These are phyloP conservation scores for Calcarius lapponicus DNA, from an alignment of 2,797 vertebrate species.

Conservation along the genomic window DNA sequence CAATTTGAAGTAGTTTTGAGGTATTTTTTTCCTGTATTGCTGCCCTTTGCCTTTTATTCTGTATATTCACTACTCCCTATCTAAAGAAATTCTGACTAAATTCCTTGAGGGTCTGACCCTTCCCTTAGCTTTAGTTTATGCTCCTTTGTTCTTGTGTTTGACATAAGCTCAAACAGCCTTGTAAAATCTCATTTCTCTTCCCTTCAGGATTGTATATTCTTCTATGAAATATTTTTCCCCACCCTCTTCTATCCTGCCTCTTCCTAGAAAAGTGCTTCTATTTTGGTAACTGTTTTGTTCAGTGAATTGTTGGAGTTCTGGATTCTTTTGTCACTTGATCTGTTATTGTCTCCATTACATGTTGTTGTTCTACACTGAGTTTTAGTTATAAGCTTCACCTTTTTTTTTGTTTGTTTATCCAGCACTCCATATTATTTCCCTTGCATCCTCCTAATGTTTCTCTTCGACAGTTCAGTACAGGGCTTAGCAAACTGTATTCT, in stretches of 20 bases:
- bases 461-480: neutral
- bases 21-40: neutral
- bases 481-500: neutral
- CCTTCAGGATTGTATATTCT: slow-evolving; percentile 76
- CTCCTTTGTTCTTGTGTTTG: slow-evolving; percentile 79
- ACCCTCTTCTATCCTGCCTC: neutral
- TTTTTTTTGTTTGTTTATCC: neutral
- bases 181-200: slow-evolving; percentile 78
- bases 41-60: slow-evolving; percentile 70
- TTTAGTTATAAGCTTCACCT: neutral
- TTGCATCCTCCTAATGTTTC: neutral
- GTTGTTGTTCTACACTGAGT: neutral
- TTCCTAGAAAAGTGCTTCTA: slow-evolving; percentile 47
- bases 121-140: slow-evolving; percentile 76
- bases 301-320: slow-evolving; percentile 23
- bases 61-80: slow-evolving; percentile 68
- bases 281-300: slow-evolving; percentile 23
- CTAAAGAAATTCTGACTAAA: slow-evolving; percentile 76
- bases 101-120: slow-evolving; percentile 81
- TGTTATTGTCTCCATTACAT: neutral
- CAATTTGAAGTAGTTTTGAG: slow-evolving; percentile 47
- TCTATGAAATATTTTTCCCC: slow-evolving; percentile 54
- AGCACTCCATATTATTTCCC: neutral
- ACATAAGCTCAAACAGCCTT: slow-evolving; percentile 77
- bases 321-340: slow-evolving; percentile 3